Evolutionary conservation across 2,113 vertebrate genomes (phyloP), one percentile per base, ranked within the genome.

Genomic region (Pelusios castaneus): DNA sequence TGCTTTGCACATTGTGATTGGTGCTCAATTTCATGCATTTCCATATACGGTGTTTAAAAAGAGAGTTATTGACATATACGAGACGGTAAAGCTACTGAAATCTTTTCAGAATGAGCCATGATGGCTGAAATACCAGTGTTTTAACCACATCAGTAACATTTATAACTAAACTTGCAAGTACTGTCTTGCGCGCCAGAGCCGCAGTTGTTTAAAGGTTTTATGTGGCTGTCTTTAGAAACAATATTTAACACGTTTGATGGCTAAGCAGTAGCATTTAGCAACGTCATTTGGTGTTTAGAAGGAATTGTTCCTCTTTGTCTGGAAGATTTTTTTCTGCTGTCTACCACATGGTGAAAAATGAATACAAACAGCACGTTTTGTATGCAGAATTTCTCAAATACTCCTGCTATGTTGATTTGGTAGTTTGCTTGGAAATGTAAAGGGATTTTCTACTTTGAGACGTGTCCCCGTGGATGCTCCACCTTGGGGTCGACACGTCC

Each of bases 371-470:
- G 19, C 52, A 8, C 22, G 49, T 87, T 96, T 91, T 91, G 63
- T 90, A 24, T 91, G 58, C 56, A 1, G 5, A 91, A 91, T 94
- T 97, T 97, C 92, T 92, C 80, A n/a, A n/a, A n/a, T n/a, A 84
- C 52, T 87, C 56, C 47, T 90, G 24, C 88, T 94, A 84, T 92
- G 96, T 87, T 8, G 0, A 75, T 94, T 90, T 93, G 58, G 87
- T 95, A 2, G 55, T 96, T 92, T 92, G 85, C 85, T 81, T 91
- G 76, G 38, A 60, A 93, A 96, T 87, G 93, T 95, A 90, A 47
- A 47, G 47, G 47, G 10, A 47, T 47, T 47, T 47, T 47, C 47
- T 10, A 47, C n/a, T n/a, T n/a, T n/a, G n/a, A n/a, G n/a, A n/a
- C n/a, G n/a, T n/a, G n/a, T n/a, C n/a, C n/a, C n/a, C n/a, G n/a